Evolutionary conservation across 1,140 invertebrate genomes (phyloP), one percentile per base, ranked within the genome.

Genomic region (Listronotus oregonensis): DNA sequence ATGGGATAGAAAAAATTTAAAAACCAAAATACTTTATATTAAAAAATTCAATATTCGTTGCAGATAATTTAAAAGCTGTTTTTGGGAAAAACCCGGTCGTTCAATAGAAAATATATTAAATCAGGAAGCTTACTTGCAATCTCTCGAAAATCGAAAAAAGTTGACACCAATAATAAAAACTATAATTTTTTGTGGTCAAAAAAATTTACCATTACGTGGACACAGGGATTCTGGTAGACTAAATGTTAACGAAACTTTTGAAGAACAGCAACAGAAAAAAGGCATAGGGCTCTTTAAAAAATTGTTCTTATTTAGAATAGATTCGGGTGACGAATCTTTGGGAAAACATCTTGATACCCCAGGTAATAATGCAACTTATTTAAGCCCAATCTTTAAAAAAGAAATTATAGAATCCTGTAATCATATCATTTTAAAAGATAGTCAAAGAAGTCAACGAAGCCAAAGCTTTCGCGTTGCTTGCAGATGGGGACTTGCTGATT

Each of bases 321-420:
- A 40, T 40, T 10, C 39, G 10, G 39, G 39, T 12, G 39, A 40
- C 39, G 39, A 40, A 27, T 27, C 2, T 27, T 5, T 27, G 21
- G 5, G 21, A 27, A 27, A 27, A 3, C 21, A 27, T 27, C 21
- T 27, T 27, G 21, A 27, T 1, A 5, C 21, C 21, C 2, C 21
- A 27, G 21, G 21, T 27, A 27, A 27, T 27, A 12, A 14, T 40
- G 18, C 47, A 34, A 44, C 54, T 1, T 31, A 57, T 50, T 62
- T 59, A 43, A 42, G 39, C 52, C 31, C 17, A 17, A 37, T 31
- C 31, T 34, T 58, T 5, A 32, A 51, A 61, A 57, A 40, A 10
- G 34, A 43, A 40, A 56, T 56, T 9, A 39, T 56, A 15, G 52
- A 56, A 40, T 15, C 37, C 39, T 56, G 14, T 12, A 40, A 56